Evolutionary conservation across 2,888 invertebrate species (phyloP), one percentile per base, ranked within the genome.

Genomic region (Cataglyphis albicans): DNA sequence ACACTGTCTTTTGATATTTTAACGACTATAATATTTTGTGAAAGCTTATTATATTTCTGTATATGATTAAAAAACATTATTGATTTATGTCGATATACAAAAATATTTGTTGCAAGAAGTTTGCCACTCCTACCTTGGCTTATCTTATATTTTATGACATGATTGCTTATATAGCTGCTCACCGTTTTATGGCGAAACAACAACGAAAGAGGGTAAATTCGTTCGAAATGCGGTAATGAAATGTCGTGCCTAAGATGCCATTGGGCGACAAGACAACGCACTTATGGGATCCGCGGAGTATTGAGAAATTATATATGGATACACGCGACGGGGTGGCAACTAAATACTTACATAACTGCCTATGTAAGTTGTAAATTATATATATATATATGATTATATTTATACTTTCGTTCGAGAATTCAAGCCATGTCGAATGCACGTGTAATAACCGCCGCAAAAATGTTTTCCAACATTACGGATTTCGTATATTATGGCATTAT

Each of bases 251-350:
- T 90, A 89, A 91, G 88, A 89, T 86, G 84, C 81, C 75, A 78
- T 85, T 85, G 83, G 82, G 75, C 88, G 92, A 93, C 93, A 93
- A 93, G 93, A 93, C 93, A 93, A 93, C 91, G 93, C 93, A 93
- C 93, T 93, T 92, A 93, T 87, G 85, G 91, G 87, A 90, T 91
- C 84, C 80, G 29, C 67, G 80, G 72, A 73, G 86, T 85, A 75
- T 59, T 68, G 78, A 81, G 82, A 83, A 78, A 81, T 84, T 78
- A 72, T 74, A 78, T 63, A 65, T 29, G 61, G 35, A 35, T 38
- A 73, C 44, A 72, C 78, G 48, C 67, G 81, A 61, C 64, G 52
- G 64, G 44, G 44, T 63, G 55, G 61, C 55, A n/a, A 78, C 48
- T 80, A 78, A 88, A 88, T 76, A 67, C 38, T 86, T 59, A 63